Evolutionary conservation across 2,888 invertebrate genomes (phyloP), one percentile per base, ranked within the genome.

Genomic region (Antheraea yamamai): DNA sequence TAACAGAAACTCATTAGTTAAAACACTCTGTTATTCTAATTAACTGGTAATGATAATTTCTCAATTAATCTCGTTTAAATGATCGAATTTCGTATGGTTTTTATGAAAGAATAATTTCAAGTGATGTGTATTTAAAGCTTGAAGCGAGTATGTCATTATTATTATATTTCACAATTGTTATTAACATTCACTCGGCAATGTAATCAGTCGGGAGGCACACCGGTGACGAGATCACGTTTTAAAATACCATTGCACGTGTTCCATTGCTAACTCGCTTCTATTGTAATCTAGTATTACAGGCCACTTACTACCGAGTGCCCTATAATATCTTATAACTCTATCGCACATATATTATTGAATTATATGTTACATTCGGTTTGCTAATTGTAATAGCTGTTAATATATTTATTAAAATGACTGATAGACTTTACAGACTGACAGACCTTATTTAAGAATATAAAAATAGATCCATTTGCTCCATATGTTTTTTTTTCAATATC

Each of bases 131-230:
- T 23, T 23, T 8, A 23, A 23, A n/a, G n/a, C 61, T 23, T 58
- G 14, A 55, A 20, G 20, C 23, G n/a, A 1, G 61, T 23, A 61
- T 61, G 61, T 23, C 61, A 23, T n/a, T 61, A 23, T 61, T 61
- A 61, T 61, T 23, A 61, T 61, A 61, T 61, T n/a, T 23, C 61
- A 61, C 23, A 61, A 61, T 61, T 61, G 61, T 61, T 61, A 61
- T 61, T 61, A 61, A 61, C 61, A 61, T 61, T 61, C 61, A 23
- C 23, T 61, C 61, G 23, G 61, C n/a, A 61, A 23, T 61, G 61
- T 61, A 61, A 61, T 61, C 61, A 61, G 8, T 61, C 23, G n/a
- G 61, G 61, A 61, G 61, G 23, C 61, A 61, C 61, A 20, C 23
- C n/a, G 61, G 61, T 23, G 23, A 61, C 61, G 61, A 61, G 61